phyloP scores from a whole-genome alignment of 2,888 invertebrate genomes.

The Rhyacophila evoluta region DNA sequence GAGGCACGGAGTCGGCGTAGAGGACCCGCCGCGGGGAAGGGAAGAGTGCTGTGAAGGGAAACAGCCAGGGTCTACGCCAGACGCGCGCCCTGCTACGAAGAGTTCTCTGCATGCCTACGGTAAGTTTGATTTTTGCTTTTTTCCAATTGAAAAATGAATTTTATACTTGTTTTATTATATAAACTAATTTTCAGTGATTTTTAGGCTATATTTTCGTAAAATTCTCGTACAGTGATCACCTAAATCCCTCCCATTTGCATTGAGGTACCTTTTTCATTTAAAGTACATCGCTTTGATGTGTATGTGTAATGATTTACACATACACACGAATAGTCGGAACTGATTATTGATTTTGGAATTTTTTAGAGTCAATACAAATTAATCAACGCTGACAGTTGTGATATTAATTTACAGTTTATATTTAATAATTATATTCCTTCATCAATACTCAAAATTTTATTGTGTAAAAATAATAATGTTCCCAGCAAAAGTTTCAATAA shows the following conservation, averaged over 20 bases:
- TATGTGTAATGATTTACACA: constrained; percentile 6
- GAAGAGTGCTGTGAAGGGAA: constrained; percentile 38
- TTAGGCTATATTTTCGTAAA: too few relatives aligned
- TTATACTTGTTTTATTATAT: background rate
- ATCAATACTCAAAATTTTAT: too few relatives aligned
- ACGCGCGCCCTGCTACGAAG: constrained; percentile 49
- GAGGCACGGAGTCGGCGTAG: constrained; percentile 42
- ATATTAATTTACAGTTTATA: too few relatives aligned
- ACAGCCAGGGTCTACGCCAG: constrained; percentile 49
- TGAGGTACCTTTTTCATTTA: background rate
- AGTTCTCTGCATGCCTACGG: constrained; percentile 50
- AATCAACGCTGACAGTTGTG: too few relatives aligned
- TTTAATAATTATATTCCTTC: too few relatives aligned
- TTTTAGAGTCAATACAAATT: too few relatives aligned
- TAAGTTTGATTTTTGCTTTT: constrained; percentile 41
- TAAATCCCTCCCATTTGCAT: background rate
- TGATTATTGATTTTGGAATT: background rate
- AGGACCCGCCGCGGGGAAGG: constrained; percentile 27
- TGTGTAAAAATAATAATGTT: too few relatives aligned
- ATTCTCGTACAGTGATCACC: background rate
- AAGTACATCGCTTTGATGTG: background rate
- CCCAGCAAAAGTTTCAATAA: too few relatives aligned
- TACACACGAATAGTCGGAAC: background rate
- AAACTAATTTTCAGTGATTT: background rate
- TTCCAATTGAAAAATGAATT: constrained; percentile 19